Conservation (phyloP, 2,797 vertebrate genomes). For the Bucorvus abyssinicus region DNA sequence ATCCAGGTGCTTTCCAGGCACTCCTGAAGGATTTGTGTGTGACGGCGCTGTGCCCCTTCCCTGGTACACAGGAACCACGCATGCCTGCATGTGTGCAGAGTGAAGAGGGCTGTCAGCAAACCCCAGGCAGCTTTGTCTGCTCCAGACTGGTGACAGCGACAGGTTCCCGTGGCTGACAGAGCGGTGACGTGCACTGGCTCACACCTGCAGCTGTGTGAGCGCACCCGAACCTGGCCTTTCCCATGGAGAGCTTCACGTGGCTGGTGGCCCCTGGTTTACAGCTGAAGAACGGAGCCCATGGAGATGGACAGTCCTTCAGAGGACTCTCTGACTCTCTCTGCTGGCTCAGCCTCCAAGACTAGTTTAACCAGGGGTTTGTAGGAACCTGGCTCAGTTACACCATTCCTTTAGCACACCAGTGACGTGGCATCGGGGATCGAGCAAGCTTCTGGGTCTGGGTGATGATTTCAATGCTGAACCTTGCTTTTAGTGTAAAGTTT, state of each 20-base stretch:
- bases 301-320: background rate
- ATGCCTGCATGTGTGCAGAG: background rate
- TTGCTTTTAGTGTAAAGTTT: background rate
- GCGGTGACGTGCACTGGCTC: accelerated
- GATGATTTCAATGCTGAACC: background rate
- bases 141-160: accelerated
- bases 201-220: accelerated
- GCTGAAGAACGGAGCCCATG: background rate
- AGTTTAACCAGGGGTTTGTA: background rate
- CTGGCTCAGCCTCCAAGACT: background rate
- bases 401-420: background rate
- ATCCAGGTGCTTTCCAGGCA: background rate
- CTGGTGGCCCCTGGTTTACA: background rate
- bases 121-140: background rate
- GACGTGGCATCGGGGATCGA: background rate
- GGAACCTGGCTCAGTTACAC: background rate
- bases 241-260: background rate
- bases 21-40: background rate
- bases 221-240: background rate
- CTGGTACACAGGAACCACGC: accelerated
- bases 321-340: no score
- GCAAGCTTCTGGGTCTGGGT: background rate
- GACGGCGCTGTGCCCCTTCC: background rate
- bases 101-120: background rate
- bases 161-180: background rate